Evolutionary conservation across 2,888 invertebrate species (phyloP), one percentile per base, ranked within the genome.

Genomic region (Spicauda simplicius): DNA sequence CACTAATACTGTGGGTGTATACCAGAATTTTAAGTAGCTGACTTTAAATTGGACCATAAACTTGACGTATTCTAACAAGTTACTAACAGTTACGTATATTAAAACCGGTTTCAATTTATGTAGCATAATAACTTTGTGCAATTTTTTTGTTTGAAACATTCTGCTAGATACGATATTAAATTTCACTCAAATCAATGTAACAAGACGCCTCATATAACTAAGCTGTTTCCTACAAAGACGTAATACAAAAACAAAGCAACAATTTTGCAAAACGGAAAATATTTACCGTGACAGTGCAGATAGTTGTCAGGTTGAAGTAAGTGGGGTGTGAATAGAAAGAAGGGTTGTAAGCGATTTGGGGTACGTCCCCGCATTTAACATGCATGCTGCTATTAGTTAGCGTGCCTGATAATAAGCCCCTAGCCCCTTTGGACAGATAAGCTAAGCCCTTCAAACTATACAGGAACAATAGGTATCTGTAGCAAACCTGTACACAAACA

Each of bases 281-380:
- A 55, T 59, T 60, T 65, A 65, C 54, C 54, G 30, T 48, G 59
- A 52, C 64, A 48, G 20, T 30, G 45, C 18, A 55, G 59, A 60
- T 66, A 60, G 72, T 76, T 74, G 71, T 73, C 74, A 75, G 72
- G 78, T 84, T 78, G 75, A 78, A 84, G 72, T 78, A 82, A 84
- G 77, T 83, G 78, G 90, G 90, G 90, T 87, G 86, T 80, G 79
- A 85, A 79, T 77, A 77, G 75, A n/a, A n/a, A n/a, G 74, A 90
- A 90, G 91, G 91, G 91, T 91, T 90, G 80, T 79, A 79, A 80
- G 68, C 77, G 76, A 84, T 85, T 84, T 84, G 79, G 89, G 90
- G 90, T 84, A 81, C 80, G 76, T 80, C 83, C 85, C 85, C 73
- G 70, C 78, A 72, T 79, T 79, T 80, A 67, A 61, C 67, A 67